These are phyloP conservation scores for Irena cyanogastra DNA, from an alignment of 2,113 vertebrate genomes.

Conservation along the genomic window DNA sequence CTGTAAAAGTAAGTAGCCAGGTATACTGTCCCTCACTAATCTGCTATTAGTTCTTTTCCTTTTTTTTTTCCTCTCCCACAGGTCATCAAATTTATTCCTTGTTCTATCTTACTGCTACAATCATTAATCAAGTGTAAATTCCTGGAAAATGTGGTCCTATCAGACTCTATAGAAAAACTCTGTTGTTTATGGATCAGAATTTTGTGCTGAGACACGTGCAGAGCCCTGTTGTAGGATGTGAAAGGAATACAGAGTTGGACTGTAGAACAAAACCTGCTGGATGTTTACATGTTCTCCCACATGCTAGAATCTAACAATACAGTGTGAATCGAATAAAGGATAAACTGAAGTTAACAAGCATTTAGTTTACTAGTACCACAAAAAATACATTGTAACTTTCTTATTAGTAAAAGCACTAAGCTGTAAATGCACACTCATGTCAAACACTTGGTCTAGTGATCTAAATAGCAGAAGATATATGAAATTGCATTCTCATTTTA, in stretches of 20 bases:
- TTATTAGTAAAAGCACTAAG: neutral
- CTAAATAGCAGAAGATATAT: neutral
- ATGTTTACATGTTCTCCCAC: neutral
- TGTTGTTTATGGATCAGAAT: neutral
- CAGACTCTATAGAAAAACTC: neutral
- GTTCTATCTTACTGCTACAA: neutral
- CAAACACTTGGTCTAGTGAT: neutral
- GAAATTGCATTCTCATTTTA: neutral
- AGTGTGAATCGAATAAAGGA: neutral
- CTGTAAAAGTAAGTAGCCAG: neutral
- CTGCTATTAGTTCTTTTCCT: neutral
- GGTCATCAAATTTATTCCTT: neutral
- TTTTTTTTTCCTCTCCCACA: neutral
- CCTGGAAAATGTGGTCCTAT: neutral
- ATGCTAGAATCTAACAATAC: neutral
- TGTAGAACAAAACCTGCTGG: neutral
- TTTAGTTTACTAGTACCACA: neutral
- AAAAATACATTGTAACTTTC: neutral
- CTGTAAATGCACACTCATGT: neutral
- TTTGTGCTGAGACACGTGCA: neutral
- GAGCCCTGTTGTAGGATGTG: neutral
- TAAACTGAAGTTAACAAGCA: neutral
- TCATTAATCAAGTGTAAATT: neutral
- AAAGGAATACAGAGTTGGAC: neutral
- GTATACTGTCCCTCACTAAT: neutral